Evolutionary conservation across 2,797 vertebrate genomes (phyloP), one percentile per base, ranked within the genome.

Genomic region (Orestias chungarensis): DNA sequence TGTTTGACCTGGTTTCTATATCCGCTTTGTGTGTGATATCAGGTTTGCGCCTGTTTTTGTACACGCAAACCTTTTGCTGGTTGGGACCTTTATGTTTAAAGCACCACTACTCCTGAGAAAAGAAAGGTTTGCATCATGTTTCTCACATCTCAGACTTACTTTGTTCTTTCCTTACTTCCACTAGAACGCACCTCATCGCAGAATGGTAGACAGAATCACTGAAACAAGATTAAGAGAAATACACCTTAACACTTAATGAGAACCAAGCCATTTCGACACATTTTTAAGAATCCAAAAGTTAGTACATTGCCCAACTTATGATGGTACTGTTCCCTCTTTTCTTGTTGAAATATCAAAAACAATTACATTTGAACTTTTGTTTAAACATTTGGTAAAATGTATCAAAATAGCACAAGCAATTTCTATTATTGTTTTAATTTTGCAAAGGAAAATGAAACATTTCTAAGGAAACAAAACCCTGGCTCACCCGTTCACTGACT

Each of bases 171-270:
- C 35, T 25, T 23, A 68, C 6, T 25, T 40, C 66, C 8, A 54
- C 17, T 38, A 54, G 25, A 68, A 68, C 66, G 40, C 66, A 68
- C 49, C 66, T 52, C 66, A 68, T 68, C n/a, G 40, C 66, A 54
- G 66, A 54, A 33, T 68, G 66, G 27, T 68, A 68, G 4, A 68
- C 23, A 27, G 12, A 25, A 5, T 0, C 1, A 33, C 66, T 68
- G 49, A 42, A 54, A n/a, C 3, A 23, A 1, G 27, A 54, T 20
- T 20, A 27, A n/a, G 54, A 17, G 29, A 33, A 33, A 25, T 6
- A 40, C 17, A 33, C 12, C 6, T 2, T 1, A 29, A 54, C 25
- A 29, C 27, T 29, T 29, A 12, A 54, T 12, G 5, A 15, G 52
- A 29, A 27, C 25, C 6, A 15, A 54, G n/a, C n/a, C n/a, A n/a